Percentiles rank a stretch among this genome's conserved stretches.
Evolutionary conservation across 2,797 vertebrate genomes (phyloP).

Genomic region (Cuniculus paca): DNA sequence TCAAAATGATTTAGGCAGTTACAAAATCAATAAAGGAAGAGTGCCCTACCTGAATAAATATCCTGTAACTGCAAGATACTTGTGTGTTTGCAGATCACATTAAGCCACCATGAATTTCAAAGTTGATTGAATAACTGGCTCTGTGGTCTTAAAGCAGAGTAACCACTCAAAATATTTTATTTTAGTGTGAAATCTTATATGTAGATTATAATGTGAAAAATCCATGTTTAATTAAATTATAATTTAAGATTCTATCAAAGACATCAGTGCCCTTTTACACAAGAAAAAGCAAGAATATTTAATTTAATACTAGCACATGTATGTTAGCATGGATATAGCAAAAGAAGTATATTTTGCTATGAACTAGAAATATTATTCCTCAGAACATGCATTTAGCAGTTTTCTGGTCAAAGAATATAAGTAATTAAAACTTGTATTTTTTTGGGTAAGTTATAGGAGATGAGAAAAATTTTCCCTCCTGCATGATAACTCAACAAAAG

Average conservation of each 20-base stretch:
- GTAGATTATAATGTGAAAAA: slow-evolving; percentile 53
- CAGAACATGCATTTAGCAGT: not conserved
- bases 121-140: slow-evolving; percentile 22
- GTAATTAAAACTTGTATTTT: slow-evolving; percentile 47
- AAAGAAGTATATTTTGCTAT: slow-evolving; percentile 23
- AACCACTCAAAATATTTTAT: slow-evolving; percentile 24
- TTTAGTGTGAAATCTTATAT: slow-evolving; percentile 52
- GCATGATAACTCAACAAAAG: not conserved
- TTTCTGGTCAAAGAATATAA: slow-evolving; percentile 50
- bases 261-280: slow-evolving; percentile 47
- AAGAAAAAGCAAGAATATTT: slow-evolving; percentile 20
- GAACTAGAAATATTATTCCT: slow-evolving; percentile 46
- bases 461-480: not conserved
- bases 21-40: slow-evolving; percentile 30
- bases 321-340: not conserved
- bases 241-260: slow-evolving; percentile 42
- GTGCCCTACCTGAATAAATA: slow-evolving; percentile 55
- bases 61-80: slow-evolving; percentile 34
- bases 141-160: slow-evolving; percentile 54
- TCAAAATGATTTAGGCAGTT: slow-evolving; percentile 37
- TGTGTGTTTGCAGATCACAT: slow-evolving; percentile 17
- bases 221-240: slow-evolving; percentile 16
- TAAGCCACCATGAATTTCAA: not conserved
- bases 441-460: not conserved
- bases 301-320: slow-evolving; percentile 47